These are phyloP conservation scores for Apostichopus japonicus DNA, from an alignment of 35 echinoderm and acorn worm genomes.

Conservation along the genomic window DNA sequence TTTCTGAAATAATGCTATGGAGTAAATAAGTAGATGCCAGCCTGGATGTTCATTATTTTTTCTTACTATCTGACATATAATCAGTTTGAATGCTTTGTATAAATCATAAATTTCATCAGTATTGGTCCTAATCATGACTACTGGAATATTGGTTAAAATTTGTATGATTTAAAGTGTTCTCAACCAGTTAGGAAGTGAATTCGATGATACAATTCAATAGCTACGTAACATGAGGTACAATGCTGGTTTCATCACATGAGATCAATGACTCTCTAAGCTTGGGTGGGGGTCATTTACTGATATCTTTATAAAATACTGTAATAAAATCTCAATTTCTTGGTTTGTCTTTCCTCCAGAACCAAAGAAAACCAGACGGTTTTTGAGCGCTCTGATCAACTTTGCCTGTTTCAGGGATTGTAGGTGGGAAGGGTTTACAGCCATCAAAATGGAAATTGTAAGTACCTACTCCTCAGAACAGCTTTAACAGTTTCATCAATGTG, in stretches of 20 bases:
- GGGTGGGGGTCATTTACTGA: neutral
- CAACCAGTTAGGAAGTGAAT: too few species aligned
- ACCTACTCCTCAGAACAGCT: neutral
- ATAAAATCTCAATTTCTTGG: neutral
- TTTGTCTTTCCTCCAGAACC: constrained; percentile 75
- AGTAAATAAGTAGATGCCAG: too few species aligned
- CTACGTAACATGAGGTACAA: neutral
- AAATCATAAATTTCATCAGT: too few species aligned
- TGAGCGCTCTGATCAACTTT: constrained; percentile 91
- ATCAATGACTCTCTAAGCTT: neutral
- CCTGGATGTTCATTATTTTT: too few species aligned
- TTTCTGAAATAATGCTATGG: too few species aligned
- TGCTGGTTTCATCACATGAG: neutral
- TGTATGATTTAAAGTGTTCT: too few species aligned
- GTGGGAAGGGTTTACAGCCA: constrained; percentile 55
- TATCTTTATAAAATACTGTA: neutral
- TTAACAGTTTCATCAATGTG: too few species aligned
- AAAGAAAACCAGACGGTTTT: constrained; percentile 76
- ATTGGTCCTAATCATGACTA: too few species aligned
- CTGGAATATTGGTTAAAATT: too few species aligned
- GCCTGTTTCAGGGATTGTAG: constrained; percentile 68
- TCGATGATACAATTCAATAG: too few species aligned
- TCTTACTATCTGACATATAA: too few species aligned
- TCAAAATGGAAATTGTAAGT: constrained; percentile 72
- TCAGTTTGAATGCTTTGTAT: too few species aligned